A percentile compares a stretch with the other conserved stretches of the same genome.
Conservation (phyloP, 92 coral and sea anemone species). For the Epizoanthus ramosus region DNA sequence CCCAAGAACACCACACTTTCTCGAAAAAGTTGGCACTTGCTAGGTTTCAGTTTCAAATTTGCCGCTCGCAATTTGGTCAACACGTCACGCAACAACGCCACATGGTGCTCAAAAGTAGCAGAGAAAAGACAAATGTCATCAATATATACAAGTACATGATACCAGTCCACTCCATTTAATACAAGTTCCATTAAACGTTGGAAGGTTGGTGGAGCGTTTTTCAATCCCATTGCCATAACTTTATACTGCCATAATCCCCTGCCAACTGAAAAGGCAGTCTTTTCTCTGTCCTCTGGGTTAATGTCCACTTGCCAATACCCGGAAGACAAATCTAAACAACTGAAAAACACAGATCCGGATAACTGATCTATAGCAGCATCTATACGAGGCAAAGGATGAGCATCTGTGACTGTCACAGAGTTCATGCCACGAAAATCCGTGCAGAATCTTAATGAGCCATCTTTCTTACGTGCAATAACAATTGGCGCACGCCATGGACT, state of each 20-base stretch:
- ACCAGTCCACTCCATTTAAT: conserved; percentile 26
- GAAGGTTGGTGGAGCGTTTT: conserved; percentile 28
- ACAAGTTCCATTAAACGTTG: conserved; percentile 39
- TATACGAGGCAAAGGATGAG: conserved; percentile 25
- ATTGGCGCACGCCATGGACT: conserved; percentile 30
- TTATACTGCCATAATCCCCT: conserved; percentile 33
- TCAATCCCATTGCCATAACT: conserved; percentile 25
- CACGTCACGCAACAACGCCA: no score
- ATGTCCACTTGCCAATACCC: conserved; percentile 48
- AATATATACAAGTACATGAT: conserved; percentile 40
- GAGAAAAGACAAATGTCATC: conserved; percentile 46
- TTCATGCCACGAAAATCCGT: conserved; percentile 28
- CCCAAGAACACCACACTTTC: conserved; percentile 39
- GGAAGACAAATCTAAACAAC: conserved; percentile 27
- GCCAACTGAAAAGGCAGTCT: conserved; percentile 34
- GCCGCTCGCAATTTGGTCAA: no score
- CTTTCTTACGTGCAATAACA: conserved; percentile 42
- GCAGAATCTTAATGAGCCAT: conserved; percentile 37
- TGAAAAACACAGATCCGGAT: conserved; percentile 23
- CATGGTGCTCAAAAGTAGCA: conserved; percentile 30
- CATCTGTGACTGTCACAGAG: conserved; percentile 38
- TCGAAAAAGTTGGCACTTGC: conserved; percentile 37
- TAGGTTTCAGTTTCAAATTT: no score
- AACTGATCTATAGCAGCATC: conserved; percentile 35
- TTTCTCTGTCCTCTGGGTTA: conserved; percentile 24